Evolutionary conservation across 1,140 invertebrate species (phyloP).

Genomic region (Drosophila arawakana): DNA sequence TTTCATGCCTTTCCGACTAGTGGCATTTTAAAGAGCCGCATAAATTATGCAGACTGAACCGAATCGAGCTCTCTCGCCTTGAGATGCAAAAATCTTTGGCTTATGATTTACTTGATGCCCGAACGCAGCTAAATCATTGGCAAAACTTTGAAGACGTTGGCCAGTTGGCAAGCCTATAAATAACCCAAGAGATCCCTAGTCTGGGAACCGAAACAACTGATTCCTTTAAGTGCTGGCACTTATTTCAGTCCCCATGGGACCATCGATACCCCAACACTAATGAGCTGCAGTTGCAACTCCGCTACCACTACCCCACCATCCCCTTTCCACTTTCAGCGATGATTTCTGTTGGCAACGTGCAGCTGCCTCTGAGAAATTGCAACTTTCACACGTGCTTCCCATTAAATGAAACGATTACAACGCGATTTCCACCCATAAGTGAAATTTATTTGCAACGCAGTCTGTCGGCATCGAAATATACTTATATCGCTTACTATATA

Average conservation of each 20-base stretch:
- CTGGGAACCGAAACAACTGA: constrained; percentile 47
- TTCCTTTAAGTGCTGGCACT: constrained; percentile 10
- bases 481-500: constrained; percentile 24
- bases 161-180: constrained; percentile 31
- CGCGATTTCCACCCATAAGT: constrained; percentile 73
- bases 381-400: constrained; percentile 81
- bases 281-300: constrained; percentile 56
- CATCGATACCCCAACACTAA: constrained; percentile 57
- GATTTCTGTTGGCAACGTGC: constrained; percentile 13
- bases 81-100: constrained; percentile 11
- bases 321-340: constrained; percentile 38
- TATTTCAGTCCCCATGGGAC: constrained; percentile 1
- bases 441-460: constrained; percentile 78
- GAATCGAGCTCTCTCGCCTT: not conserved
- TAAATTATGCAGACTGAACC: constrained; percentile 62
- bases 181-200: constrained; percentile 11
- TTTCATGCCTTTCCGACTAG: constrained; percentile 44
- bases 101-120: constrained; percentile 74
- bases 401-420: constrained; percentile 80
- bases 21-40: constrained; percentile 75
- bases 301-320: constrained; percentile 11
- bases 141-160: constrained; percentile 44
- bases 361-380: constrained; percentile 62
- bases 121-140: constrained; percentile 75
- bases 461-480: constrained; percentile 48